Percentiles rank a stretch among this genome's conserved stretches.
Evolutionary conservation across 2,888 invertebrate species (phyloP).

Genomic region (Galeruca laticollis): DNA sequence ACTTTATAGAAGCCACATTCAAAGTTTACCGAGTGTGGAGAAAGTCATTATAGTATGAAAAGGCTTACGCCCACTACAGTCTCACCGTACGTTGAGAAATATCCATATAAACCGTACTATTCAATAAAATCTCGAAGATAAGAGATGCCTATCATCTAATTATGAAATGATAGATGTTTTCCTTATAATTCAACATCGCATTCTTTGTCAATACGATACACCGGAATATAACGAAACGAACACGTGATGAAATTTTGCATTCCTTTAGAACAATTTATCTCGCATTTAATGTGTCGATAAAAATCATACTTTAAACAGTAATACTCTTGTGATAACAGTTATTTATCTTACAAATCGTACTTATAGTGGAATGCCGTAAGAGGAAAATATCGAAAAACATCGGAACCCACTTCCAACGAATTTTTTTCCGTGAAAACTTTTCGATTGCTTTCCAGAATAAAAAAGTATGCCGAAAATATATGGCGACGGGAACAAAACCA

Average conservation of each 20-base stretch:
- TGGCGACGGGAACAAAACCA: too few species aligned
- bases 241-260: conserved; percentile 7
- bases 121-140: conserved; percentile 11
- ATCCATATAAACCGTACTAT: neutral
- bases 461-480: too few species aligned
- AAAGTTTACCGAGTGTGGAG: neutral
- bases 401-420: too few species aligned
- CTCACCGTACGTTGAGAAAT: neutral
- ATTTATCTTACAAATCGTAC: too few species aligned
- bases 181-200: conserved; percentile 9
- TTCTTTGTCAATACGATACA: conserved; percentile 12
- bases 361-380: too few species aligned
- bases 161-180: conserved; percentile 19
- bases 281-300: neutral
- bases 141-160: conserved; percentile 10
- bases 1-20: too few species aligned
- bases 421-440: too few species aligned
- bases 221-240: conserved; percentile 12
- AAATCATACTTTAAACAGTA: neutral
- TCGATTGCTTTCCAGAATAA: too few species aligned
- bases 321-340: too few species aligned
- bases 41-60: neutral
- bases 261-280: conserved; percentile 1
- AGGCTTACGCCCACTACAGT: neutral
- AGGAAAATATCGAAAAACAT: too few species aligned